Base-by-base conservation (phyloP, 1,140 invertebrate species). In the Stenopsyche tienmushanensis region DNA sequence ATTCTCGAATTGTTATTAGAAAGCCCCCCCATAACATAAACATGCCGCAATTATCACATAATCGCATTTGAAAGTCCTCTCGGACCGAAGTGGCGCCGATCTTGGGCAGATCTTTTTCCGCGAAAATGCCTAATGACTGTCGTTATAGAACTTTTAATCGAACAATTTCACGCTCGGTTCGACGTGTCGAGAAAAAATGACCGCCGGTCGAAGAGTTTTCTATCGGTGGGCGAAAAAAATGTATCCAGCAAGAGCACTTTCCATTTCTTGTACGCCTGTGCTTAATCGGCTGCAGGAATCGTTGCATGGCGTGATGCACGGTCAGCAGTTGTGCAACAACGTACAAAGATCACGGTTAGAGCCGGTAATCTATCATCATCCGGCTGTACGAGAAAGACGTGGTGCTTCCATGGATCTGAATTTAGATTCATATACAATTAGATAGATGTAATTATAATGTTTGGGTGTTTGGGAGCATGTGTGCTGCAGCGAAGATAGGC, bases 211-310 rank as follows among this genome's bases (percentile, higher is more conserved):
- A n/a, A n/a, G n/a, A n/a, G n/a, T n/a, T n/a, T n/a, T n/a, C n/a
- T n/a, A n/a, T n/a, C n/a, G n/a, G n/a, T n/a, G n/a, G n/a, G n/a
- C n/a, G n/a, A n/a, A n/a, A n/a, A n/a, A n/a, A n/a, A n/a, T n/a
- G n/a, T n/a, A n/a, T n/a, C n/a, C n/a, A n/a, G n/a, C 29, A 13
- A 24, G 10, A 55, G 29, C 52, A 55, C 52, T 55, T 55, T 55
- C 52, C 52, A 55, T 55, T 55, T 55, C 52, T 15, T 44, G 41
- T 17, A 44, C 41, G 49, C 9, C 13, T 15, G 52, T 55, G 52
- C 29, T 55, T 55, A 26, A 55, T 55, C 52, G 15, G 25, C 29
- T 55, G 52, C 52, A 55, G 52, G 26, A 55, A 20, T 25, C 52
- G 50, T 25, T 29, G 50, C 50, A 53, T 26, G 39, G 29, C 29